Conservation (phyloP, 2,113 vertebrate species). For the Sterrhoptilus dennistouni region DNA sequence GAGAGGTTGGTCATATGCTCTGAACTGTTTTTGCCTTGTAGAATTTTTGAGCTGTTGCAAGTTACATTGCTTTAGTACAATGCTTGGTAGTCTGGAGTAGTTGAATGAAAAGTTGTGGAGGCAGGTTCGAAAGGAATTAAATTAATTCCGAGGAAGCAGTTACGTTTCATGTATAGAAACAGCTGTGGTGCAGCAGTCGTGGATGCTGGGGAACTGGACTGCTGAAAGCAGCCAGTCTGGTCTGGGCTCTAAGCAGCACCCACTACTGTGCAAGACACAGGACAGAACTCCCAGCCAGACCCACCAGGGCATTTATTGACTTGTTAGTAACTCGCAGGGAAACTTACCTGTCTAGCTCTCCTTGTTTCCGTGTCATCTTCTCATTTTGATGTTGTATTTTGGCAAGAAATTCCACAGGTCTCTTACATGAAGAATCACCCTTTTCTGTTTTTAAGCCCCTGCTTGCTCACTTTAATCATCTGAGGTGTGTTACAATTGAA, state of each 20-base stretch:
- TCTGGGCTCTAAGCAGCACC: neutral
- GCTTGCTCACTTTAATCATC: neutral
- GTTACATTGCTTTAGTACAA: neutral
- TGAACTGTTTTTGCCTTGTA: neutral
- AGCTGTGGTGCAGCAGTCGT: neutral
- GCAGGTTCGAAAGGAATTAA: neutral
- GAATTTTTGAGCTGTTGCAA: neutral
- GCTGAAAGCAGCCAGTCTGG: neutral
- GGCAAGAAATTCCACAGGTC: neutral
- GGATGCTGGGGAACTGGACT: neutral
- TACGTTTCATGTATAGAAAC: rapidly evolving
- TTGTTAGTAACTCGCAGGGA: neutral
- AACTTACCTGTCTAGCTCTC: neutral
- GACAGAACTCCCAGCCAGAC: neutral
- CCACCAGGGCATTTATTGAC: neutral
- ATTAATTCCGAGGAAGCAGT: neutral
- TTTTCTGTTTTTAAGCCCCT: neutral
- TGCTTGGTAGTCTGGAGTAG: neutral
- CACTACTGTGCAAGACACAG: neutral
- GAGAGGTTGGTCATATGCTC: neutral
- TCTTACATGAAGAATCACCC: neutral
- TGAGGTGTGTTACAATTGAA: neutral
- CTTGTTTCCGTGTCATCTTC: neutral
- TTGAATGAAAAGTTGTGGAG: neutral
- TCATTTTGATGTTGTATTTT: neutral